phyloP scores from a whole-genome alignment of 2,113 vertebrate species.

The Pteronura brasiliensis region DNA sequence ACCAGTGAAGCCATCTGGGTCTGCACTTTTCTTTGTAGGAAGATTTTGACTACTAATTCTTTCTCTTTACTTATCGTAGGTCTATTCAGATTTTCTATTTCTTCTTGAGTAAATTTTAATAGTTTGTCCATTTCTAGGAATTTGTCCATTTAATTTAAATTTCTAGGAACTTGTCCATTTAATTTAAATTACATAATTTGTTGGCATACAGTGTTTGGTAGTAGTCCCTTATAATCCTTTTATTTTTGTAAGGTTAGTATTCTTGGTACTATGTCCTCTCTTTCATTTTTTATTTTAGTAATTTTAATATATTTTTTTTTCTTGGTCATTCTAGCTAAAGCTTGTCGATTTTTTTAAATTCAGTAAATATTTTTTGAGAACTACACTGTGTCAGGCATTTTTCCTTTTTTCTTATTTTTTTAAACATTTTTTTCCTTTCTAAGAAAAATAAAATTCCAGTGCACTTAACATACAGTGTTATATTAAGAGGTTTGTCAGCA shows the following conservation, averaged over 20 bases:
- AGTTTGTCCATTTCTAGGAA: neutral
- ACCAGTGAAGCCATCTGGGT: neutral
- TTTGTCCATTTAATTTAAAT: neutral
- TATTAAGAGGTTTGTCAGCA: neutral
- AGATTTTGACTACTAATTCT: neutral
- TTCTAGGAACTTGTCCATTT: neutral
- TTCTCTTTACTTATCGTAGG: neutral
- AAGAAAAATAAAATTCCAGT: neutral
- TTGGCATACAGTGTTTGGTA: neutral
- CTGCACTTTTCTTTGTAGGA: neutral
- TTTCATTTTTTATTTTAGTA: neutral
- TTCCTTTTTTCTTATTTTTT: neutral
- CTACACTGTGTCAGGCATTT: neutral
- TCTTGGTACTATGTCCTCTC: neutral
- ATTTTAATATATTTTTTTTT: neutral
- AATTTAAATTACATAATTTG: neutral
- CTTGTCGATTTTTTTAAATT: neutral
- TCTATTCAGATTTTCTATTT: neutral
- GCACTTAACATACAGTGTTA: neutral
- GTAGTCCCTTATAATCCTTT: neutral
- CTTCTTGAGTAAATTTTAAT: neutral
- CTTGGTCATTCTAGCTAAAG: neutral
- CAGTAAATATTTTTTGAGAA: neutral
- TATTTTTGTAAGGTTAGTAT: neutral
- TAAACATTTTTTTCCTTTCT: neutral